Evolutionary conservation across 2,888 invertebrate genomes (phyloP).

Genomic region (Ichneumoninae sp.): DNA sequence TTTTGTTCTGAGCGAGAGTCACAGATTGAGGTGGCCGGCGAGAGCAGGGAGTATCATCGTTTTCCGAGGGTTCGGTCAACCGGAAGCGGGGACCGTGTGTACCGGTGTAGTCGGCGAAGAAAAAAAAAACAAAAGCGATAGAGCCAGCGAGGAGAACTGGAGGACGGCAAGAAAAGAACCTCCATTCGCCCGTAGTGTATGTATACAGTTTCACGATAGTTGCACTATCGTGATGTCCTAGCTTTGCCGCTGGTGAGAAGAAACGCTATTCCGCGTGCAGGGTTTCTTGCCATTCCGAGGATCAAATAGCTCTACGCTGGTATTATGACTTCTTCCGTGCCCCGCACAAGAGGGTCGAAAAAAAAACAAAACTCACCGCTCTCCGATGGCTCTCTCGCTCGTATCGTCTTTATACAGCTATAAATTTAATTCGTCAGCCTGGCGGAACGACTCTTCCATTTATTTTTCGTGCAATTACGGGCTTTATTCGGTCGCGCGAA

Average conservation of each 20-base stretch:
- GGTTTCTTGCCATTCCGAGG: conserved; percentile 51
- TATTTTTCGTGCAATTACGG: conserved; percentile 31
- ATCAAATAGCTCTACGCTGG: conserved; percentile 60
- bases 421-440: conserved; percentile 52
- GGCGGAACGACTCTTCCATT: conserved; percentile 33
- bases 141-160: conserved; percentile 31
- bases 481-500: background rate
- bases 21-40: conserved; percentile 26
- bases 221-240: conserved; percentile 14
- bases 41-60: conserved; percentile 39
- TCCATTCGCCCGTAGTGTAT: conserved; percentile 29
- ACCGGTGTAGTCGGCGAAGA: conserved; percentile 13
- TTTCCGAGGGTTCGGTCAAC: conserved; percentile 59
- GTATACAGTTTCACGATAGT: conserved; percentile 18
- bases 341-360: conserved; percentile 1
- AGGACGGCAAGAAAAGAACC: conserved; percentile 43
- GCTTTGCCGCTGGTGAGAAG: conserved; percentile 25
- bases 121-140: conserved; percentile 54
- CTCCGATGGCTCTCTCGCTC: background rate
- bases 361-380: conserved; percentile 23
- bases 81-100: conserved; percentile 54
- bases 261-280: conserved; percentile 44
- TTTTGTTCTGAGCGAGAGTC: conserved; percentile 33
- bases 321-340: conserved; percentile 56
- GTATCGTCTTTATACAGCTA: conserved; percentile 8